Base-by-base conservation (phyloP, 2,797 vertebrate species). In the Sternarchorhynchus goeldii region DNA sequence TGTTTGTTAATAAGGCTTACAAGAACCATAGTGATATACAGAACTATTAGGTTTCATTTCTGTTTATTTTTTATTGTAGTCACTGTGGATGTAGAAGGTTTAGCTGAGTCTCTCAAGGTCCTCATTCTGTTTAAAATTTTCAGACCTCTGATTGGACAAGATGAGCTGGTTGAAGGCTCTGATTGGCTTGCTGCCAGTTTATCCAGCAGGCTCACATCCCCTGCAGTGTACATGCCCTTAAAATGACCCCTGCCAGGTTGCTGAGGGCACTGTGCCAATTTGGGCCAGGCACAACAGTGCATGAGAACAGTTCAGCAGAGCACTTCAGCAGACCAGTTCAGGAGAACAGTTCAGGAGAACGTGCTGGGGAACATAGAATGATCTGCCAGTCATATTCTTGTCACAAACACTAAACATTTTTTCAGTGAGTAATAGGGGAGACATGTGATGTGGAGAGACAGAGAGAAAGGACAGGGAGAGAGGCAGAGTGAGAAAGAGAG, bases 181-280 rank as follows among this genome's bases (percentile, higher is more conserved):
- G 64, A 73, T 70, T 85, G 81, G 75, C 72, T 53, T 4, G 20
- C 17, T 31, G 63, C 81, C 81, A 62, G 72, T 39, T 76, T 81
- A 68, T 77, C 78, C 76, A 78, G 78, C 58, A 73, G 73, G 57
- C 72, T 78, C 76, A 68, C 77, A 67, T 76, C 80, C 80, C 70
- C 57, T 67, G 67, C 65, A 57, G 72, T 77, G 74, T 77, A 78
- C 71, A 80, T 75, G 75, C 75, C 75, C 62, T 70, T 53, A 56
- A 59, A 75, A 78, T 77, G 75, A 85, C 75, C 83, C 68, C 78
- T 77, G 63, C 73, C 78, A 56, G 78, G 55, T 57, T 81, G 65
- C 58, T 76, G 63, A 68, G 16, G 64, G 73, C 74, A 67, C 32
- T 7, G 66, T 84, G 75, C 80, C 80, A 84, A 63, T 17, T n/a